Base-by-base conservation (phyloP, 1,140 invertebrate genomes). In the Pseudobourletiella spinata region DNA sequence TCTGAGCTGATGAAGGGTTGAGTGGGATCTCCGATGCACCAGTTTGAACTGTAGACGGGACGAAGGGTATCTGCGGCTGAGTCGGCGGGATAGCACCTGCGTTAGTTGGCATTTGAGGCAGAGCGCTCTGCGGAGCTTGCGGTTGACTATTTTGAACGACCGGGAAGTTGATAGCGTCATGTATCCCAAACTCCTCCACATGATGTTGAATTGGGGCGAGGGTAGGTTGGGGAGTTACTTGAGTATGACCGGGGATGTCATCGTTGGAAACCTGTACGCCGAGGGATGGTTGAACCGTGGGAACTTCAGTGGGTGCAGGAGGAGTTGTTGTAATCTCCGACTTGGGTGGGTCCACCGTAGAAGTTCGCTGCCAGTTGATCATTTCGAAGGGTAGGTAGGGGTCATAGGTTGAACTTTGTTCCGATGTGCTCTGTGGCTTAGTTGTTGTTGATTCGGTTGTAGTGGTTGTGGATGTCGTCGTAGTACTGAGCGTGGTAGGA, bases 371-470 rank as follows among this genome's bases (percentile, higher is more conserved):
- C 20, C 20, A 63, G 57, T 48, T 69, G 65, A 67, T 35, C 14
- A 69, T 50, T 46, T 69, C 67, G 26, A 68, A 57, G 16, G 67
- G 67, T 4, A 68, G 39, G 25, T 68, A 68, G 2, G 67, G 67
- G 26, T 68, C 67, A 44, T 48, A 63, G 39, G 56, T 56, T 22
- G 60, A 48, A 20, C 54, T 42, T 39, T 20, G 20, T 44, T 44
- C 18, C 15, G 15, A 1, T 42, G 25, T 48, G 8, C 6, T 8
- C 4, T 8, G 4, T 22, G 44, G 20, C 22, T 4, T 48, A 6
- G 50, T 25, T 22, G 8, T 29, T 18, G 14, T 25, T 25, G 14
- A 18, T 11, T 14, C 14, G 25, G 48, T 25, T 2, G 48, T 51
- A 8, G 48, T 51, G 28, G 48, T 51, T 25, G 48, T 51, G 3